Conservation (phyloP, 2,888 invertebrate genomes). For the Hydrotaea diabolus region DNA sequence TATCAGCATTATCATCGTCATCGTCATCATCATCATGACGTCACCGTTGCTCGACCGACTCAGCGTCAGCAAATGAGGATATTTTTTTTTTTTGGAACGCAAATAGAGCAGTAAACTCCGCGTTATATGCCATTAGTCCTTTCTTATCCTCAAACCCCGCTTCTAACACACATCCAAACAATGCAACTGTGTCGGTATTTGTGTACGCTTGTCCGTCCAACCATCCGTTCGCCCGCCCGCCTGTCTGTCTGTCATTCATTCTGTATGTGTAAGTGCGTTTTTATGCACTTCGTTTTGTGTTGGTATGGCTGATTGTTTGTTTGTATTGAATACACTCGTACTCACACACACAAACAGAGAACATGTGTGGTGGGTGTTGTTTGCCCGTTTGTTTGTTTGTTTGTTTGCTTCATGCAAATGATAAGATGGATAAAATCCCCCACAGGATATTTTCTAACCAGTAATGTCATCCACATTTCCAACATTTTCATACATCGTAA, state of each 20-base stretch:
- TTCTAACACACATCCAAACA: too few species aligned
- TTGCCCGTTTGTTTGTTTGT: conserved; percentile 57
- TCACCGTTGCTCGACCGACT: too few species aligned
- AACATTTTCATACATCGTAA: conserved; percentile 38
- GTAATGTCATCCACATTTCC: conserved; percentile 57
- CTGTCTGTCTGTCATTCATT: background rate
- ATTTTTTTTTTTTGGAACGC: conserved; percentile 52
- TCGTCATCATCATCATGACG: conserved; percentile 51
- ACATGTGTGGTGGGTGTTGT: conserved; percentile 45
- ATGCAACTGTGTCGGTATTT: background rate
- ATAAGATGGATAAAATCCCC: conserved; percentile 62
- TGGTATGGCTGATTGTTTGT: background rate
- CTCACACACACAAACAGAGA: background rate
- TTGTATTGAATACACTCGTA: background rate
- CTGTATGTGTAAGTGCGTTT: background rate
- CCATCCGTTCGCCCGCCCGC: too few species aligned
- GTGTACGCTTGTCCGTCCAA: background rate
- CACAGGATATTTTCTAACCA: conserved; percentile 64
- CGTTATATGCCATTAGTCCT: background rate
- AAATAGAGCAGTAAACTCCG: conserved; percentile 64
- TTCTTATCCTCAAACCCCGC: too few species aligned
- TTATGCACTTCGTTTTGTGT: background rate
- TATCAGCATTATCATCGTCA: conserved; percentile 36
- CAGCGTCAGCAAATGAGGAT: conserved; percentile 45
- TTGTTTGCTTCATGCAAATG: conserved; percentile 64